Evolutionary conservation across 2,888 invertebrate genomes (phyloP), one percentile per base, ranked within the genome.

Genomic region (Beris morrisii): DNA sequence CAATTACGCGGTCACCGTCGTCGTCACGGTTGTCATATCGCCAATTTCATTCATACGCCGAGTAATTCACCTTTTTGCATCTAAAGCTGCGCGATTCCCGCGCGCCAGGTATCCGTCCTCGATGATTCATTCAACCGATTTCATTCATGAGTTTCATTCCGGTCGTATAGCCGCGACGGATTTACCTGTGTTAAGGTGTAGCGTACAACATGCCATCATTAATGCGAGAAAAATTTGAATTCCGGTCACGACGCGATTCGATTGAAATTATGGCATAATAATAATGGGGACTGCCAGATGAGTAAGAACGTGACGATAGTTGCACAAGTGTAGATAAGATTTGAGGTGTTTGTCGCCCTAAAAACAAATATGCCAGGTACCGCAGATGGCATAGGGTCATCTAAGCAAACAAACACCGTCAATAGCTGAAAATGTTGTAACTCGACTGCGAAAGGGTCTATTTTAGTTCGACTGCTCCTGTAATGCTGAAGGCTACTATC

Each of bases 61-160:
- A 66, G 66, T 67, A 69, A 64, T 69, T 66, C 69, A 65, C 69
- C 66, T 68, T 65, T 22, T 68, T 65, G 65, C 56, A 38, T 32
- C 46, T 53, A 44, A 46, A 44, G 22, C 30, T 15, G 13, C 43
- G n/a, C 6, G 15, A 6, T 48, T 48, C 13, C 13, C 48, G n/a
- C 13, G 11, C 48, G n/a, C n/a, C n/a, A 15, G 48, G 48, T 48
- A 15, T 48, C 38, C 38, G 38, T 38, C 5, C 44, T 12, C 3
- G 13, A 63, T 64, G 55, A 53, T 15, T 61, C 61, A 61, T 52
- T 32, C 61, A 61, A 30, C 50, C 59, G 48, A 61, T 61, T 61
- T 61, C 61, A 61, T 61, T 61, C 61, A 61, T 61, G 32, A 61
- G 50, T 61, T 61, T 61, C 38, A 61, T 61, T 50, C 61, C 38